These are phyloP conservation scores for Perca schrenkii DNA, from an alignment of 2,113 vertebrate species.

Conservation along the genomic window DNA sequence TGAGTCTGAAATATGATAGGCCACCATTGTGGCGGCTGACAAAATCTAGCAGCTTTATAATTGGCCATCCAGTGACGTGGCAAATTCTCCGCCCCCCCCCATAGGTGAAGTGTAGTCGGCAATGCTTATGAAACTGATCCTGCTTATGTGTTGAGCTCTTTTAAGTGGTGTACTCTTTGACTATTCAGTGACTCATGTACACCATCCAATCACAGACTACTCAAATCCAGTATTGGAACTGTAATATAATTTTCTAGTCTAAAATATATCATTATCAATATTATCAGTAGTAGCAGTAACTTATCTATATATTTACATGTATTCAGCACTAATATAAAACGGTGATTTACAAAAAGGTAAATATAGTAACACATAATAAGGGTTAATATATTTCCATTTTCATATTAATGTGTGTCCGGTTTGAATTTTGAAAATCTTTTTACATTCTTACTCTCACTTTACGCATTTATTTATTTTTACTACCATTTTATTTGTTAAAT, in stretches of 20 bases:
- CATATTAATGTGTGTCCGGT: no score
- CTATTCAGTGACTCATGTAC: conserved; percentile 37
- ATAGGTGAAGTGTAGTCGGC: conserved; percentile 66
- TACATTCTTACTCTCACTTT: no score
- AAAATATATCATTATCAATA: not conserved
- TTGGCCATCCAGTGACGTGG: conserved; percentile 61
- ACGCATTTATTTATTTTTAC: no score
- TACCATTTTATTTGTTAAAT: no score
- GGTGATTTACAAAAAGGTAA: not conserved
- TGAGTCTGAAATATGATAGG: conserved; percentile 72
- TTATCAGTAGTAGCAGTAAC: no score
- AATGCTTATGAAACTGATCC: conserved; percentile 78
- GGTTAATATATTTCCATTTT: no score
- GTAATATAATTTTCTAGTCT: not conserved
- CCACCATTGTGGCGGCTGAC: conserved; percentile 60
- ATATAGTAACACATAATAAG: not conserved
- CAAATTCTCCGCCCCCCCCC: conserved; percentile 34
- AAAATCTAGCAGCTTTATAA: conserved; percentile 72
- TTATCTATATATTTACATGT: no score
- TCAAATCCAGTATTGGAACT: not conserved
- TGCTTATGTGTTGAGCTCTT: conserved; percentile 63
- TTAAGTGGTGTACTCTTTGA: conserved; percentile 63
- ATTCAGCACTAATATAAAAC: not conserved
- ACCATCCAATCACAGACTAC: conserved; percentile 42
- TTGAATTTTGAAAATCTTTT: no score